phyloP scores from a whole-genome alignment of 1,140 invertebrate species.

The Heliconius eleuchia region DNA sequence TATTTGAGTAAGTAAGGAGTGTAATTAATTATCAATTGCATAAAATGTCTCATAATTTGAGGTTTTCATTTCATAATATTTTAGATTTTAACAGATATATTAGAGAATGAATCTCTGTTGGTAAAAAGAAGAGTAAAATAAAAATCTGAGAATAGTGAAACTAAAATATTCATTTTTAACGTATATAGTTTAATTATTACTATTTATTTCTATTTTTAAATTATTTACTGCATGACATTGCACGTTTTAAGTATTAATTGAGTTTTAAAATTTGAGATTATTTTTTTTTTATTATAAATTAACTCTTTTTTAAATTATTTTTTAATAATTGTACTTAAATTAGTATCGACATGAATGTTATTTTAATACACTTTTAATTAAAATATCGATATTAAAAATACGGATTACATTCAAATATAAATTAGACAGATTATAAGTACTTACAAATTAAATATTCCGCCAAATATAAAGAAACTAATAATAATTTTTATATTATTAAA shows the following conservation, averaged over 20 bases:
- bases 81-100: not conserved
- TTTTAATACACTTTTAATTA: not conserved
- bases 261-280: not conserved
- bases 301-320: not conserved
- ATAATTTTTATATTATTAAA: not conserved
- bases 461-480: not conserved
- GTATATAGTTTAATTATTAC: slow-evolving; percentile 6
- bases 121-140: not conserved
- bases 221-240: not conserved
- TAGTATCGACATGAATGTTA: not conserved
- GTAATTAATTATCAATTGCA: too few species aligned
- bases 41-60: too few species aligned
- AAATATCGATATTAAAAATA: not conserved
- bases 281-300: not conserved
- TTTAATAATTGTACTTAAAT: slow-evolving; percentile 1
- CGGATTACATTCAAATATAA: not conserved
- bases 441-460: not conserved
- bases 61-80: too few species aligned
- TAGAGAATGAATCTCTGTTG: not conserved
- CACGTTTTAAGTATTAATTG: not conserved
- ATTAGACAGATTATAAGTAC: not conserved
- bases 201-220: not conserved
- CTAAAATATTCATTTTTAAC: not conserved
- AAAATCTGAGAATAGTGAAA: not conserved
- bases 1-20: too few species aligned